Evolutionary conservation across 2,888 invertebrate species (phyloP), one percentile per base, ranked within the genome.

Genomic region (Hemithea aestivaria): DNA sequence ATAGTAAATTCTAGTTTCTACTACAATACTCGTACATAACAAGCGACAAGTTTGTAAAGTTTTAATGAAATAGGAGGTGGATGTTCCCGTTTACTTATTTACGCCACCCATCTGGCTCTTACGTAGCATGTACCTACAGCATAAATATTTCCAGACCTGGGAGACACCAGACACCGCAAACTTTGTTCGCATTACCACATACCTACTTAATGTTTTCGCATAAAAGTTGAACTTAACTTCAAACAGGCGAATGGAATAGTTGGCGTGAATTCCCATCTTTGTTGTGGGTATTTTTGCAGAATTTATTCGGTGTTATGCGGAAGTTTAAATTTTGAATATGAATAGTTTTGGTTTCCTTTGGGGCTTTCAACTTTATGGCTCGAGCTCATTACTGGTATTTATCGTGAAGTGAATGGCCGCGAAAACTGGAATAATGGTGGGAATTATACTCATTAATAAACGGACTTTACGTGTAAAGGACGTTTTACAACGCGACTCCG

Each of bases 241-340:
- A 49, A 51, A 61, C 56, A 53, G 21, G 48, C 30, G 43, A 53
- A 52, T 56, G 46, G 51, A 60, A 61, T 62, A 62, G 55, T 66
- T 66, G 39, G 51, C 41, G 36, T 50, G 48, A 53, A 54, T 51
- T 53, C 45, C 50, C 35, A 50, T 45, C 58, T 64, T 55, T 48
- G 54, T 56, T 40, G 37, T 39, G 32, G 24, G 40, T 35, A 27
- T 35, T 35, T 45, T 36, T 39, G 29, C 20, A 21, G 10, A 36
- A 38, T 38, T 40, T 35, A 40, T 45, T 38, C 24, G 11, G 25
- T 38, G 32, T 30, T 39, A 33, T 41, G 39, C 11, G 34, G 35
- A 27, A 45, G 25, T 45, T 32, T 24, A 20, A 38, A 36, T 40
- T 40, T 20, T 26, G 10, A 20, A 32, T 35, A 37, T 33, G 32